These are phyloP conservation scores for Seriola rivoliana DNA, from an alignment of 2,113 vertebrate genomes.

Conservation along the genomic window DNA sequence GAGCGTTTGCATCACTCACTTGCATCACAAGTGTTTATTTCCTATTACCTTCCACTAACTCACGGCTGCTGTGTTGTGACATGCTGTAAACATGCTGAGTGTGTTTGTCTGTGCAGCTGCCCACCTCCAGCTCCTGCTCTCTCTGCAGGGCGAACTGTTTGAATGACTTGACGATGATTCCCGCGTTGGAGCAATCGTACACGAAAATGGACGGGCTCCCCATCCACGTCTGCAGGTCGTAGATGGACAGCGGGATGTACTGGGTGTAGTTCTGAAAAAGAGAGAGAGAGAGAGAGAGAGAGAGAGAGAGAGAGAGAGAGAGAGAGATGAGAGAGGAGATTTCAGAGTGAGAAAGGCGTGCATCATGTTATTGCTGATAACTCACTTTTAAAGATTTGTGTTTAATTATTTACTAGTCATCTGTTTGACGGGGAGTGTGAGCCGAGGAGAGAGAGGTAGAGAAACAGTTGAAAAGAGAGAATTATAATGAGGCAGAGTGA, in stretches of 20 bases:
- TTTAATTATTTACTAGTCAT: conserved; percentile 66
- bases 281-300: not conserved
- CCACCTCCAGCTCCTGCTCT: conserved; percentile 98
- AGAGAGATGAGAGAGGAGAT: not conserved
- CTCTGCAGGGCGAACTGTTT: conserved; percentile 98
- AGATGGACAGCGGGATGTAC: conserved; percentile 98
- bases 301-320: not conserved
- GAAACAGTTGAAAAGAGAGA: not conserved
- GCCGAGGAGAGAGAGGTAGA: not conserved
- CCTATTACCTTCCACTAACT: not conserved
- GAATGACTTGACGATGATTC: conserved; percentile 98
- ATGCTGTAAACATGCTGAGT: not conserved
- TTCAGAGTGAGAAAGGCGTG: not conserved
- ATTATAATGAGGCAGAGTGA: conserved; percentile 18
- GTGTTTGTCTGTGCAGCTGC: conserved; percentile 41
- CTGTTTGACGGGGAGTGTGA: conserved; percentile 46
- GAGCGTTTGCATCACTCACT: conserved; percentile 26
- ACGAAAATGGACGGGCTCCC: conserved; percentile 99
- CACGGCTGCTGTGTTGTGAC: not conserved
- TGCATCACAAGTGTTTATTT: not conserved
- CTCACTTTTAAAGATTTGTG: conserved; percentile 57
- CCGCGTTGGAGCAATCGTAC: conserved; percentile 97
- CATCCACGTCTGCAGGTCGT: conserved; percentile 99
- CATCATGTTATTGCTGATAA: conserved; percentile 40
- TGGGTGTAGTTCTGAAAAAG: conserved; percentile 95